These are phyloP conservation scores for Prunella fulvescens DNA, from an alignment of 2,113 vertebrate genomes.

Conservation along the genomic window DNA sequence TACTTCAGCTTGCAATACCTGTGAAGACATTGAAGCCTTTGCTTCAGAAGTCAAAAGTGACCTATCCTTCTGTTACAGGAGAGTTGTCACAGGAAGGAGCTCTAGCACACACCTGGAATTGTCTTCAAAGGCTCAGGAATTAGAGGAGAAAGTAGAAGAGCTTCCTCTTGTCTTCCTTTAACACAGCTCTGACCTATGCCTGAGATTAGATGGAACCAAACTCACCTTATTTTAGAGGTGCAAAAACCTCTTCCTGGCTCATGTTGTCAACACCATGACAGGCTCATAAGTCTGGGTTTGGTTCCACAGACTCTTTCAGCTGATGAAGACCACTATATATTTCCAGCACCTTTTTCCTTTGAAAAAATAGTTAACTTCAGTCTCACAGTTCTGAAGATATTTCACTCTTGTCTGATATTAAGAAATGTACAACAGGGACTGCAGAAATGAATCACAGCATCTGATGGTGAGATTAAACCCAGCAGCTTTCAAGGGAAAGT, in stretches of 20 bases:
- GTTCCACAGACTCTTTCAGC: background rate
- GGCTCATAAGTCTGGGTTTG: background rate
- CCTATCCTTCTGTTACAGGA: background rate
- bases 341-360: background rate
- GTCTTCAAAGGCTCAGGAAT: background rate
- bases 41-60: background rate
- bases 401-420: constrained; percentile 38
- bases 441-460: constrained; percentile 16
- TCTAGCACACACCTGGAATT: background rate
- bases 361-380: constrained; percentile 29
- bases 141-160: background rate
- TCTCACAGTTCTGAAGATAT: constrained; percentile 27
- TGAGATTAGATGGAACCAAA: background rate
- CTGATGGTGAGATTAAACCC: constrained; percentile 30
- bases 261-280: fast-evolving
- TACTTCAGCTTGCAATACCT: background rate
- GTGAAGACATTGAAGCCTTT: background rate
- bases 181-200: background rate
- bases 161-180: background rate
- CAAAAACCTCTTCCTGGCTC: background rate
- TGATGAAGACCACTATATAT: background rate
- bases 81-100: background rate
- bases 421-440: constrained; percentile 8
- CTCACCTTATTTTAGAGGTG: background rate
- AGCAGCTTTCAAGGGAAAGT: constrained; percentile 17